Base-by-base conservation (phyloP, 2,888 invertebrate genomes). In the Agrenia bidenticulata region DNA sequence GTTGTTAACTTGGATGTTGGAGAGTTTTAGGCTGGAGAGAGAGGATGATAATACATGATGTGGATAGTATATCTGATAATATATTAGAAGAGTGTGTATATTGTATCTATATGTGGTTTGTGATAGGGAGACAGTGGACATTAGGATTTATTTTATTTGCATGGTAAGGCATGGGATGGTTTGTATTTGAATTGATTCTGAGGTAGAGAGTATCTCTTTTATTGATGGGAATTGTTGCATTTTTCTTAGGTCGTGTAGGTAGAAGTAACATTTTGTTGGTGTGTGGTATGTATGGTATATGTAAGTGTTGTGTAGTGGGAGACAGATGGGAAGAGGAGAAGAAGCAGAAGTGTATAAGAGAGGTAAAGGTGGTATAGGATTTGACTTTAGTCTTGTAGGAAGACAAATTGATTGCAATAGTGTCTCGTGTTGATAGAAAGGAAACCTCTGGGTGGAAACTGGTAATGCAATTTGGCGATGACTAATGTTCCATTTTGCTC, bases 401-500 rank as follows among this genome's bases (percentile, higher is more conserved):
- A 60, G 60, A 60, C 60, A 60, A 51, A 60, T 60, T 50, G 51
- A 60, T 60, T 60, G 51, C 51, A 56, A 37, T 56, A 49, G 49
- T 56, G 50, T 54, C 55, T 55, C 60, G 64, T 64, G 64, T 60
- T 55, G 60, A 61, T 64, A 60, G 58, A 58, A 39, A 58, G 58
- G 19, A 21, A 41, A 57, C 41, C 42, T 58, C 58, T 37, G 27
- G 32, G 32, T 26, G 45, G 49, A 24, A 27, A 19, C 37, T 17
- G 55, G 53, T 64, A 64, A 64, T 64, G 64, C 60, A 64, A 64
- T 64, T 64, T 64, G 53, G 51, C 51, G 58, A 64, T 64, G 64
- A 64, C 64, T 64, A 64, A 64, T 64, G 64, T 64, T 64, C 59
- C 64, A 61, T 64, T 63, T 64, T 64, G 64, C 60, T 61, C 61